phyloP scores from a whole-genome alignment of 2,113 vertebrate genomes.

The Spilogale gracilis region DNA sequence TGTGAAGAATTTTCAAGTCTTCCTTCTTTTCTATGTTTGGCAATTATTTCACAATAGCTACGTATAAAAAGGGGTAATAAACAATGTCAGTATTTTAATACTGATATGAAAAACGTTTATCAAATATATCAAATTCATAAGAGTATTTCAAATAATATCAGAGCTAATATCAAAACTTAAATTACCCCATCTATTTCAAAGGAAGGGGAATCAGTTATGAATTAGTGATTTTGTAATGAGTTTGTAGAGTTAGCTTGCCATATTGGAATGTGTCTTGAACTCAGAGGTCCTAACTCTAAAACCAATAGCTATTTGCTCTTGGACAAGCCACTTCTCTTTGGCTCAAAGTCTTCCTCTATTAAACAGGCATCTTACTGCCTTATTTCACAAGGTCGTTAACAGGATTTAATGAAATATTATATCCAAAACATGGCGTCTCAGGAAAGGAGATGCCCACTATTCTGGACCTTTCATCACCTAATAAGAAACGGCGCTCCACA shows the following conservation, averaged over 20 bases:
- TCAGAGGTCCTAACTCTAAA: not conserved
- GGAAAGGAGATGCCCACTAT: not conserved
- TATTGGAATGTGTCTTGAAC: not conserved
- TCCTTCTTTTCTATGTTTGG: not conserved
- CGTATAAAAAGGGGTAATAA: conserved; percentile 59
- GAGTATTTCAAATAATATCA: not conserved
- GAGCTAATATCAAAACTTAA: not conserved
- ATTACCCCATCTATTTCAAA: not conserved
- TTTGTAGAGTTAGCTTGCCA: not conserved
- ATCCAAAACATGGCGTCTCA: not conserved
- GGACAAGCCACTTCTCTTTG: not conserved
- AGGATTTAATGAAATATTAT: not conserved
- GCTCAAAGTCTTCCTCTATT: not conserved
- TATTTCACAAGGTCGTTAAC: not conserved
- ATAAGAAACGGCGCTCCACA: not conserved
- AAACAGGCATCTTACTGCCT: not conserved
- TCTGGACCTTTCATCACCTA: not conserved
- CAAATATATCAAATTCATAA: conserved; percentile 49
- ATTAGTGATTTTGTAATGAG: not conserved
- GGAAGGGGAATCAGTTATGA: not conserved
- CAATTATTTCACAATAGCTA: conserved; percentile 90
- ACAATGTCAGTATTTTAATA: conserved; percentile 49
- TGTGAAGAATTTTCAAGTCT: conserved; percentile 68
- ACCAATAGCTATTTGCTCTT: not conserved
- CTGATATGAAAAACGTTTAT: not conserved